phyloP scores from a whole-genome alignment of 2,888 invertebrate genomes.

The Scotopteryx bipunctaria region DNA sequence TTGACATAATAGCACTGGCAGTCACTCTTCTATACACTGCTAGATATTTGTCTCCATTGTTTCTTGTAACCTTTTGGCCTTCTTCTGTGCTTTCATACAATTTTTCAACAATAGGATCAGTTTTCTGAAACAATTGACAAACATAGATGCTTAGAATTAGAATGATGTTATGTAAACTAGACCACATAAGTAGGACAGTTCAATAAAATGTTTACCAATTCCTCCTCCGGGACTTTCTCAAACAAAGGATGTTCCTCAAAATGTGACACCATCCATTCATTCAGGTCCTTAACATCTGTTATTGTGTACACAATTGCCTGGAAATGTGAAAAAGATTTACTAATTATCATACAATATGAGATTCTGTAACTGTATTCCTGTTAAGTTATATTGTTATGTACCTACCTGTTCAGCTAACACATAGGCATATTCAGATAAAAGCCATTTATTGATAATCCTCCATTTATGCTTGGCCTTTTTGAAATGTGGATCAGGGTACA shows the following conservation, averaged over 20 bases:
- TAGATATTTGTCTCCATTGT: slow-evolving; percentile 95
- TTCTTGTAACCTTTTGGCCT: slow-evolving; percentile 98
- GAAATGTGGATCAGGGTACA: slow-evolving; percentile 99
- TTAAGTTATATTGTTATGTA: not conserved
- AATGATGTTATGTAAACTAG: not conserved
- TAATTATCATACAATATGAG: not conserved
- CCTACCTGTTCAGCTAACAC: slow-evolving; percentile 92
- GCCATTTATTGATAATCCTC: slow-evolving; percentile 97
- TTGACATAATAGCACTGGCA: slow-evolving; percentile 46
- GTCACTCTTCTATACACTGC: slow-evolving; percentile 91
- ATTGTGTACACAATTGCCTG: slow-evolving; percentile 97
- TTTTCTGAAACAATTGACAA: slow-evolving; percentile 81
- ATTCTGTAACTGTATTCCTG: not conserved
- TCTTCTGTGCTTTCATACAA: slow-evolving; percentile 97
- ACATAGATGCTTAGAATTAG: not conserved
- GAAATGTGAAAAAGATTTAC: not conserved
- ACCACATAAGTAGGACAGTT: no score
- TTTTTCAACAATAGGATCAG: slow-evolving; percentile 94
- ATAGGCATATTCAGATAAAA: slow-evolving; percentile 98
- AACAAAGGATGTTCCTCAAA: slow-evolving; percentile 96
- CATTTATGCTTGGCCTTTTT: slow-evolving; percentile 99
- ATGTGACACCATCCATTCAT: slow-evolving; percentile 98
- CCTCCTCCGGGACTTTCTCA: slow-evolving; percentile 87
- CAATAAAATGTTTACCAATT: slow-evolving; percentile 84
- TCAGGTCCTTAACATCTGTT: slow-evolving; percentile 98